These are phyloP conservation scores for Euplexia lucipara DNA, from an alignment of 2,888 invertebrate genomes.

Conservation along the genomic window DNA sequence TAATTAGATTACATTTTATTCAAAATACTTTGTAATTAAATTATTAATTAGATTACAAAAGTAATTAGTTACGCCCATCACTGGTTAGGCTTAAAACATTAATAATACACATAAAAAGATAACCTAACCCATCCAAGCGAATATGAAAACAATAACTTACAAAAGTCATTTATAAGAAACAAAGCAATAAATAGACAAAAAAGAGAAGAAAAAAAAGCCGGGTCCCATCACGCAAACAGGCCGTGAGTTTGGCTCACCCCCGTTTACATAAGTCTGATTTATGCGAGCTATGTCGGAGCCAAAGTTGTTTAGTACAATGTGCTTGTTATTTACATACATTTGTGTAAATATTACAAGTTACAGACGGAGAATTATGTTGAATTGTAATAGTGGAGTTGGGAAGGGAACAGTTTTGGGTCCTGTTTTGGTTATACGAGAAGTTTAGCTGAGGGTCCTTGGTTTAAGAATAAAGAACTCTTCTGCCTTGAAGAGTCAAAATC, in stretches of 20 bases:
- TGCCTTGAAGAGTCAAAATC: no score
- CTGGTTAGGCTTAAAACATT: constrained; percentile 13
- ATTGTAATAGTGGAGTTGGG: constrained; percentile 61
- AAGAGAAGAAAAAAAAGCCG: constrained; percentile 41
- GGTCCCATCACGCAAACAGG: constrained; percentile 50
- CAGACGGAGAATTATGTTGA: constrained; percentile 61
- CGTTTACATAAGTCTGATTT: constrained; percentile 83
- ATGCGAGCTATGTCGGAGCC: constrained; percentile 73
- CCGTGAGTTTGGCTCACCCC: constrained; percentile 66
- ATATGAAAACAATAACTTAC: constrained; percentile 60
- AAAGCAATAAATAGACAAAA: constrained; percentile 63
- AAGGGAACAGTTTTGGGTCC: constrained; percentile 29
- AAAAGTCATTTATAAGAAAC: constrained; percentile 60
- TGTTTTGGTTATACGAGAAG: constrained; percentile 8
- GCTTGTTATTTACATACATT: constrained; percentile 83
- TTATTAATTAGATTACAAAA: no score
- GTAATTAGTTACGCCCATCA: no score
- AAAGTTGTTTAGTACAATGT: constrained; percentile 81
- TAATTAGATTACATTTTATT: no score
- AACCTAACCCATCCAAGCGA: constrained; percentile 40
- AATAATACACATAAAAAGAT: constrained; percentile 38
- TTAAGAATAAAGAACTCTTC: neutral
- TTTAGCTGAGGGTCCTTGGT: neutral
- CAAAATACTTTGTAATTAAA: no score
- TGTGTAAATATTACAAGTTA: constrained; percentile 75